Percentiles rank a stretch among this genome's conserved stretches.
These are phyloP conservation scores for Muraenolepis orangiensis DNA, from an alignment of 2,797 vertebrate genomes.

Conservation along the genomic window DNA sequence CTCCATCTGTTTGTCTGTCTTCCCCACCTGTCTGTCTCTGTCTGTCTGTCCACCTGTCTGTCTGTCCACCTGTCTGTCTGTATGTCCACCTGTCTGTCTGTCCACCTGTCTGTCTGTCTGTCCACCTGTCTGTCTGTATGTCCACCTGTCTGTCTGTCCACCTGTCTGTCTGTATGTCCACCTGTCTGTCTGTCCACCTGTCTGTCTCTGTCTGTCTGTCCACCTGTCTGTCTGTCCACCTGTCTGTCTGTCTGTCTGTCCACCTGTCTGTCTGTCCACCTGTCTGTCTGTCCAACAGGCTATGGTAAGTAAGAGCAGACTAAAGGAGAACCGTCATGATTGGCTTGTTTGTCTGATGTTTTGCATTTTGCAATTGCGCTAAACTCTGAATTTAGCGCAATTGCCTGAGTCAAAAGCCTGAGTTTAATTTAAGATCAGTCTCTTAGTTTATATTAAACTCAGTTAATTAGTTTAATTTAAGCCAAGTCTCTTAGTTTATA, in stretches of 20 bases:
- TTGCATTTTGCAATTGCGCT: not conserved
- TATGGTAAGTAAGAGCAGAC: conserved; percentile 85
- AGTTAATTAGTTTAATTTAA: conserved; percentile 2
- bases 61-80: not conserved
- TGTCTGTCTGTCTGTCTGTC: not conserved
- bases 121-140: not conserved
- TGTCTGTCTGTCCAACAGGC: conserved; percentile 69
- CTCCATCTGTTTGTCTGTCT: conserved; percentile 1
- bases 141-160: conserved; percentile 5
- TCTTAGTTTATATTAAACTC: not conserved
- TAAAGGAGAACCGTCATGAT: conserved; percentile 14
- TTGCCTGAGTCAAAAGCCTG: too few relatives aligned
- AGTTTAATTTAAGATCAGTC: too few relatives aligned
- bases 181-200: too few relatives aligned
- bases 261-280: conserved; percentile 1
- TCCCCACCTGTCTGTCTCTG: too few relatives aligned
- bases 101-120: not conserved
- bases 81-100: not conserved
- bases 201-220: too few relatives aligned
- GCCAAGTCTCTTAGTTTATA: not conserved
- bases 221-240: not conserved
- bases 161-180: too few relatives aligned
- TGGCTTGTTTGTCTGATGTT: conserved; percentile 6
- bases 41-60: not conserved
- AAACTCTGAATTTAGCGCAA: too few relatives aligned